phyloP scores from a whole-genome alignment of 2,888 invertebrate species.

The Boloria selene region DNA sequence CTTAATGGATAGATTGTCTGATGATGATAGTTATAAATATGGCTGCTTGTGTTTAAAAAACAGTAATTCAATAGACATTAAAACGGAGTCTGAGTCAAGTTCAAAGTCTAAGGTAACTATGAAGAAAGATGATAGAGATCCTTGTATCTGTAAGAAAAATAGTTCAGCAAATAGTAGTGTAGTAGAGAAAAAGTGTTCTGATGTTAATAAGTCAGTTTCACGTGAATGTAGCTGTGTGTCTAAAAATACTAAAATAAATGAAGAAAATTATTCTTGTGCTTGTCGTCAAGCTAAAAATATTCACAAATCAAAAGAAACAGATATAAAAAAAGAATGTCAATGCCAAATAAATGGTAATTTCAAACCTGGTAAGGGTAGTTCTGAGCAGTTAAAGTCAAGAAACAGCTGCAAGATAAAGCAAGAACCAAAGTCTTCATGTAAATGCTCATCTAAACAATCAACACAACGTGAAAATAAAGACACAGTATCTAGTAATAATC shows the following conservation, averaged over 20 bases:
- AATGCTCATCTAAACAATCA: too few species aligned
- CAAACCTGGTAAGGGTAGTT: neutral
- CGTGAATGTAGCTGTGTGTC: neutral
- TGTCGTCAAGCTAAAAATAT: neutral
- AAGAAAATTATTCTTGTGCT: too few species aligned
- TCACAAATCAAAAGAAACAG: neutral
- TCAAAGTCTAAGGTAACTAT: neutral
- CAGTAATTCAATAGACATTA: neutral
- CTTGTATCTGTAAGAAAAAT: slow-evolving; percentile 7
- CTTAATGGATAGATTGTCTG: slow-evolving; percentile 10
- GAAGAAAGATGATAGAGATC: neutral
- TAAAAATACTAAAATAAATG: neutral
- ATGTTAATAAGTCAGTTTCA: neutral
- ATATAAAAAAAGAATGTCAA: slow-evolving; percentile 2
- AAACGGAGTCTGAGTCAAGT: neutral
- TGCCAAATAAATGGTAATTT: neutral
- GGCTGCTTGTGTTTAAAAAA: neutral
- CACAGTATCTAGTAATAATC: too few species aligned
- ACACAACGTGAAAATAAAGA: too few species aligned
- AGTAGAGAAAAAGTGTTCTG: neutral
- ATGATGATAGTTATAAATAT: neutral
- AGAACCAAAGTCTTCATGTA: too few species aligned
- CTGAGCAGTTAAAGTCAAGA: neutral
- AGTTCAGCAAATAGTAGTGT: neutral
- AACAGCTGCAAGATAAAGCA: too few species aligned